Percentiles rank a stretch among this genome's conserved stretches.
phyloP scores from a whole-genome alignment of 1,140 invertebrate genomes.

The Drosophila lowei region DNA sequence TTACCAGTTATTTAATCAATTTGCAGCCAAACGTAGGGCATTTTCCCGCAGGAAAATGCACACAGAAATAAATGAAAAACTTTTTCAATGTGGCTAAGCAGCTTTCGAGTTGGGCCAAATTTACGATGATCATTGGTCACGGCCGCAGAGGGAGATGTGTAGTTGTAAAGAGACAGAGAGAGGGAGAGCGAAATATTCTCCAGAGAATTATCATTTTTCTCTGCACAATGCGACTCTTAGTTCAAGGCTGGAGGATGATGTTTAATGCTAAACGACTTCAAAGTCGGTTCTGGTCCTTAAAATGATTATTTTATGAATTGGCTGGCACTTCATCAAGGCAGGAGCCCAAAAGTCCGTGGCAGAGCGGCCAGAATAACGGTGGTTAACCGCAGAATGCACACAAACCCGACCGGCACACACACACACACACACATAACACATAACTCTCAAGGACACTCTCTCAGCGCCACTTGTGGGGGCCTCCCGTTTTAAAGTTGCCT shows the following conservation, averaged over 20 bases:
- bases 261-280: constrained; percentile 22
- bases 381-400: constrained; percentile 41
- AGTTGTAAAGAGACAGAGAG: no score
- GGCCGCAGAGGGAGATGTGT: no score
- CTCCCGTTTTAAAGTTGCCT: constrained; percentile 29
- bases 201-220: no score
- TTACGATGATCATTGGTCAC: not conserved
- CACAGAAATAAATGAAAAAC: constrained; percentile 10
- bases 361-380: constrained; percentile 25
- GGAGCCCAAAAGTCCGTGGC: constrained; percentile 2
- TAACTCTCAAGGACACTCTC: constrained; percentile 26
- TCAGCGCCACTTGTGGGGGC: constrained; percentile 17
- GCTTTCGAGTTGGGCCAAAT: constrained; percentile 2
- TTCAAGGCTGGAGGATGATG: no score
- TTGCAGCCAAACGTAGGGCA: not conserved
- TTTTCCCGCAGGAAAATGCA: not conserved
- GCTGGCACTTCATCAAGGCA: constrained; percentile 45
- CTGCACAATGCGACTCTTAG: no score
- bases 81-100: constrained; percentile 17
- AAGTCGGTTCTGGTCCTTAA: constrained; percentile 30
- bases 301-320: constrained; percentile 54
- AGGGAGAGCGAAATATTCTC: no score
- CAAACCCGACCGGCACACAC: no score
- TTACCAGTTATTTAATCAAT: no score
- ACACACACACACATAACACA: not conserved